phyloP scores from a whole-genome alignment of 2,797 vertebrate species.

The Cercopithecus mitis region DNA sequence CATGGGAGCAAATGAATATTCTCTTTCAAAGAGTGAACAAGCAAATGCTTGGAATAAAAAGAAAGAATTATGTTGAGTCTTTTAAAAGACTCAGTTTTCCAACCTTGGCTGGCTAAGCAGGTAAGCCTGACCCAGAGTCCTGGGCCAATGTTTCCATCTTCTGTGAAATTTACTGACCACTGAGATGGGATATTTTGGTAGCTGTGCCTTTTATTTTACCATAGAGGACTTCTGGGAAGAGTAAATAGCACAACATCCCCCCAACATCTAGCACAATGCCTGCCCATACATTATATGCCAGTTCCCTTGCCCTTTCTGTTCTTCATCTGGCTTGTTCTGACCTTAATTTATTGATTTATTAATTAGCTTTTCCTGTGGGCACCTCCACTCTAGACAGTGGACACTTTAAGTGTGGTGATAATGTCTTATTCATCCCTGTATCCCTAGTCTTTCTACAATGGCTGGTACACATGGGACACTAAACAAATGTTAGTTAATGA shows the following conservation, averaged over 20 bases:
- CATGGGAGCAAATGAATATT: conserved; percentile 57
- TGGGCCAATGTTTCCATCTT: neutral
- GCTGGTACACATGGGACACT: neutral
- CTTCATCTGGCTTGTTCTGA: neutral
- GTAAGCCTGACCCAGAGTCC: neutral
- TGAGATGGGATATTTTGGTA: neutral
- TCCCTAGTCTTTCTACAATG: neutral
- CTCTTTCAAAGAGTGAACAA: conserved; percentile 57
- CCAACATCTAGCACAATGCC: neutral
- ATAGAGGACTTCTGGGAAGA: neutral
- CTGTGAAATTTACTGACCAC: neutral
- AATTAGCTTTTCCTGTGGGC: neutral
- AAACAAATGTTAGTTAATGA: neutral
- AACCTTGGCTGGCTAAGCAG: neutral
- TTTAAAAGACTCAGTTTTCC: neutral
- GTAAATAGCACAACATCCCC: neutral
- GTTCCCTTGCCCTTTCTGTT: neutral
- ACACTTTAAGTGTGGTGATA: neutral
- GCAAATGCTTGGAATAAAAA: conserved; percentile 22
- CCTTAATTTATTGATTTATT: neutral
- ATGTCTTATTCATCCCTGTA: neutral
- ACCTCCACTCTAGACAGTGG: neutral
- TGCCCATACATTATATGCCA: neutral
- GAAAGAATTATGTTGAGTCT: neutral
- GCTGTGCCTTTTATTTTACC: neutral